Evolutionary conservation across 2,888 invertebrate genomes (phyloP), one percentile per base, ranked within the genome.

Genomic region (Cyclophora punctaria): DNA sequence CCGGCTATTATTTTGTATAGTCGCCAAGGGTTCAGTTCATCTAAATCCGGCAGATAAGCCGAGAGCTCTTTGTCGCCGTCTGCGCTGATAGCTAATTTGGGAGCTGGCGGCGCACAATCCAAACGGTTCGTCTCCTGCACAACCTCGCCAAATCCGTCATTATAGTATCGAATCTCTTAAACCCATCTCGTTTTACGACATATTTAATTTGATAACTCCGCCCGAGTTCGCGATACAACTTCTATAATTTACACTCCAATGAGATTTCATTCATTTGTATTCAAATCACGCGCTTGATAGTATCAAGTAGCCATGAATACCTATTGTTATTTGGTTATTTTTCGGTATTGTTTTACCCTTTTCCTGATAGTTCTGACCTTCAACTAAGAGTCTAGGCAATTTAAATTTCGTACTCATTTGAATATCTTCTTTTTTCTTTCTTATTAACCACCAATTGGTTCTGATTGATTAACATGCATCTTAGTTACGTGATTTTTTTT

Each of bases 1-100:
- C 78, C 73, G 66, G 78, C 86, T 84, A 87, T 87, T 87, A 86
- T 87, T 85, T 83, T 83, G 82, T 83, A 86, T 80, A 83, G 80
- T 74, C 76, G 73, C 73, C 73, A 79, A 78, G 87, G 87, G 86
- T 81, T 78, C 78, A 78, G 81, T 83, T 84, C 85, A 86, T 87
- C 87, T 83, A 86, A 87, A 87, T 84, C 87, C 80, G 71, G 59
- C 67, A 75, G 87, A 87, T 87, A 87, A 87, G 86, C 81, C 67
- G 67, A 66, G 66, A 71, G 76, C 80, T 83, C 84, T 83, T 87
- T 87, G 87, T 87, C 80, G 80, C 62, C 75, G 71, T 71, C 71
- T 66, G 69, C 67, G 63, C 69, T 74, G 80, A 86, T 84, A 73
- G 83, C 86, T 84, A 85, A 86, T 87, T 86, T 80, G 73, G 65